phyloP scores from a whole-genome alignment of 1,140 invertebrate species.

The Nasonia vitripennis region DNA sequence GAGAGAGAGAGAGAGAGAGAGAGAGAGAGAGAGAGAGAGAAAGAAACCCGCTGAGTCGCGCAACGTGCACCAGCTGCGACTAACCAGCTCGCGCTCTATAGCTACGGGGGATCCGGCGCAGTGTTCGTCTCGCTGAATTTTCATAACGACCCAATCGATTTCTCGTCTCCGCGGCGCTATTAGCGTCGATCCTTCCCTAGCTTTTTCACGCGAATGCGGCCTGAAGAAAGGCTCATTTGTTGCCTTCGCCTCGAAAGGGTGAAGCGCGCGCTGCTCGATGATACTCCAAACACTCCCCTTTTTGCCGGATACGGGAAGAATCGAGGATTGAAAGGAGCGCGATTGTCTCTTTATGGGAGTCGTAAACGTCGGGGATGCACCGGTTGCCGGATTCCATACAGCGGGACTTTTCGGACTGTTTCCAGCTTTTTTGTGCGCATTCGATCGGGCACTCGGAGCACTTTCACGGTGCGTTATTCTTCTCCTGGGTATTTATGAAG shows the following conservation, averaged over 20 bases:
- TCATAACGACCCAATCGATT: conserved; percentile 53
- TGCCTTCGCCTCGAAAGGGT: background rate
- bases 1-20: too few relatives aligned
- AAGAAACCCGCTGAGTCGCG: conserved; percentile 23
- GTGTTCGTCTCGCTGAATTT: conserved; percentile 48
- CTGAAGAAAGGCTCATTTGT: background rate
- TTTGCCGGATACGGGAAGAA: background rate
- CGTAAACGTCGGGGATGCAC: conserved; percentile 38
- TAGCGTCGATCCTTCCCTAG: background rate
- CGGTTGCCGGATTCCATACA: background rate
- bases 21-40: background rate
- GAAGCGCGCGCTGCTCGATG: background rate
- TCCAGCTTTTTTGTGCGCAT: conserved; percentile 19
- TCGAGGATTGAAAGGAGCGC: background rate
- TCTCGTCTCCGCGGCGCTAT: conserved; percentile 10
- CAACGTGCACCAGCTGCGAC: conserved; percentile 38
- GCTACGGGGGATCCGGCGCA: conserved; percentile 13
- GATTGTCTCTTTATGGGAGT: conserved; percentile 32
- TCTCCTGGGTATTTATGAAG: conserved; percentile 35
- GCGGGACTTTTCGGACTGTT: conserved; percentile 14
- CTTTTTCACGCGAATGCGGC: background rate
- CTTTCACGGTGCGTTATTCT: conserved; percentile 31
- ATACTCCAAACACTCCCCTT: conserved; percentile 18
- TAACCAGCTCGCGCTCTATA: conserved; percentile 35
- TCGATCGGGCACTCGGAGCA: conserved; percentile 1